phyloP scores from a whole-genome alignment of 2,113 vertebrate genomes.

The Dolichotis patagonum region DNA sequence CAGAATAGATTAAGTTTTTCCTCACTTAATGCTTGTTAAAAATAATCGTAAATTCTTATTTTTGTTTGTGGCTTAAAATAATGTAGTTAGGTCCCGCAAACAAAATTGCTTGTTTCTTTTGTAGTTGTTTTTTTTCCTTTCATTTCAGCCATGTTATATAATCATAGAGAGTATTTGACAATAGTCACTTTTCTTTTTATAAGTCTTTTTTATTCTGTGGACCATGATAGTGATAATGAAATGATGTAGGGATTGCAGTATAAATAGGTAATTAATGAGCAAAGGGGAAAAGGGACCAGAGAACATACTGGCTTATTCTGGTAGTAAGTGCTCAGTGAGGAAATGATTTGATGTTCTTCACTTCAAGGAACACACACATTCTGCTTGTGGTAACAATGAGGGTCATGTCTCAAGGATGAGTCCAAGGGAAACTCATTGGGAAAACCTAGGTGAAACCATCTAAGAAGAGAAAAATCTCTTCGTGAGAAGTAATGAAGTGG shows the following conservation, averaged over 20 bases:
- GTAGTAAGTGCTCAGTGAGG: background rate
- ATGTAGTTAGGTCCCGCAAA: background rate
- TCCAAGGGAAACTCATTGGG: background rate
- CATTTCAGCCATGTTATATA: background rate
- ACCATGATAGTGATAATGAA: background rate
- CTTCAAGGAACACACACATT: background rate
- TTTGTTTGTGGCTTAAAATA: constrained; percentile 17
- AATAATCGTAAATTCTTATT: background rate
- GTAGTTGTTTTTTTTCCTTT: background rate
- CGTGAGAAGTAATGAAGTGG: background rate
- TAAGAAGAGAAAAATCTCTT: background rate
- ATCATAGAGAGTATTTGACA: background rate
- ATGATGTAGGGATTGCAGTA: background rate
- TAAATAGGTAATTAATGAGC: background rate
- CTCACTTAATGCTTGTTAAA: constrained; percentile 15
- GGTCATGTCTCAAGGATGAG: background rate
- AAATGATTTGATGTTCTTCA: background rate
- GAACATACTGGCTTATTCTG: background rate
- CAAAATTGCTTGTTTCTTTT: background rate
- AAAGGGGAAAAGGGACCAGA: background rate
- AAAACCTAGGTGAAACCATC: background rate
- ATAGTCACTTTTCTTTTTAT: background rate
- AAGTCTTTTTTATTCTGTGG: background rate
- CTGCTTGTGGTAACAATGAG: background rate
- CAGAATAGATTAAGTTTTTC: constrained; percentile 10